A percentile compares a stretch with the other conserved stretches of the same genome.
These are phyloP conservation scores for Stylophora pistillata DNA, from an alignment of 64 coral and sea anemone genomes.

Conservation along the genomic window DNA sequence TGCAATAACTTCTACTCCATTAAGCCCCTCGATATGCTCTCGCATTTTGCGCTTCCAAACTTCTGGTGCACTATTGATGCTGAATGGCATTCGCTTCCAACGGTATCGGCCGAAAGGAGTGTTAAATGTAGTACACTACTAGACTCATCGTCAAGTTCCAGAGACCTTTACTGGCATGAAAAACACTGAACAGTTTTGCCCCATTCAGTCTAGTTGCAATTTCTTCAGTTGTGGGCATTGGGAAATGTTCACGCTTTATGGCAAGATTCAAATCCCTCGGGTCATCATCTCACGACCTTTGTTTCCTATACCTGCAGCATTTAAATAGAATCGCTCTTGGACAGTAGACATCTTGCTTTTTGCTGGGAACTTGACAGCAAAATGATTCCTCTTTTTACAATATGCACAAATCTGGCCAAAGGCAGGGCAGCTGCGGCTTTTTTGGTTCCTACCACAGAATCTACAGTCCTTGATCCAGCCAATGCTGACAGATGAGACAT, in stretches of 20 bases:
- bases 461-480: slow-evolving; percentile 9
- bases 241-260: slow-evolving; percentile 48
- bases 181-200: slow-evolving; percentile 15
- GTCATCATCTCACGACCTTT: no score
- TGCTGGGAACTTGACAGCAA: no score
- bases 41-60: neutral
- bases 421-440: slow-evolving; percentile 26
- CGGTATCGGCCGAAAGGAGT: neutral
- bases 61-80: neutral
- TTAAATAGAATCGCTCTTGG: no score
- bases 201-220: slow-evolving; percentile 12
- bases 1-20: neutral
- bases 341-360: no score
- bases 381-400: slow-evolving; percentile 36
- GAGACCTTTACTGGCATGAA: slow-evolving; percentile 30
- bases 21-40: slow-evolving; percentile 5
- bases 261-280: slow-evolving; percentile 48
- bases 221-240: slow-evolving; percentile 13
- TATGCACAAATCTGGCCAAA: slow-evolving; percentile 16
- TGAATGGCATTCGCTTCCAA: neutral
- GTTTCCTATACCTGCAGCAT: no score
- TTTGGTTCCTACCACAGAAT: slow-evolving; percentile 33
- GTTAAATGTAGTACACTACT: slow-evolving; percentile 14
- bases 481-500: neutral
- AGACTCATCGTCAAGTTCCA: neutral